A percentile compares a stretch with the other conserved stretches of the same genome.
phyloP scores from a whole-genome alignment of 2,888 invertebrate genomes.

The Drosophila yooni region DNA sequence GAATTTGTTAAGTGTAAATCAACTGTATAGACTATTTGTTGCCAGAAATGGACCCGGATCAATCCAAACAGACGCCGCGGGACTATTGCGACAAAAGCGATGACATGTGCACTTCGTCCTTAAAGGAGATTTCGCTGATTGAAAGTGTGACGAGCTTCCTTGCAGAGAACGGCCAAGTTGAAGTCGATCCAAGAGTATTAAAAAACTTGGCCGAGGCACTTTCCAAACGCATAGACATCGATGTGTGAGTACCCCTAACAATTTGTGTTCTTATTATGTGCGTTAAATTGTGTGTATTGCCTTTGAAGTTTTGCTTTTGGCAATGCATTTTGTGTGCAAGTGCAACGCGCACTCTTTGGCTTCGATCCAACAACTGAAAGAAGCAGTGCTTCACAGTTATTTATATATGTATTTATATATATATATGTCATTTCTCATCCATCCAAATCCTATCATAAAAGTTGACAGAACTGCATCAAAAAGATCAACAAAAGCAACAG shows the following conservation, averaged over 20 bases:
- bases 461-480: slow-evolving; percentile 25
- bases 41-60: slow-evolving; percentile 56
- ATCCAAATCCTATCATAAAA: slow-evolving; percentile 16
- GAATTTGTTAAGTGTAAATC: slow-evolving; percentile 1
- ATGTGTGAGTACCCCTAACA: slow-evolving; percentile 69
- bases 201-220: slow-evolving; percentile 77
- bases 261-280: slow-evolving; percentile 32
- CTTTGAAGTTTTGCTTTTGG: slow-evolving; percentile 51
- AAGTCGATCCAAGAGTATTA: slow-evolving; percentile 72
- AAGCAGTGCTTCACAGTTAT: slow-evolving; percentile 9
- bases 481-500: slow-evolving; percentile 30
- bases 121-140: slow-evolving; percentile 73
- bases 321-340: slow-evolving; percentile 51
- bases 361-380: slow-evolving; percentile 50
- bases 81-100: slow-evolving; percentile 52
- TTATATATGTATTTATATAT: slow-evolving; percentile 7
- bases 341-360: slow-evolving; percentile 55
- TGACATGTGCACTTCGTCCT: slow-evolving; percentile 62
- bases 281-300: slow-evolving; percentile 19
- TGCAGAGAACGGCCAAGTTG: slow-evolving; percentile 76
- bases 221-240: slow-evolving; percentile 67
- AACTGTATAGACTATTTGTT: background rate
- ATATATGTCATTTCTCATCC: slow-evolving; percentile 28
- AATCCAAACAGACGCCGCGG: slow-evolving; percentile 62
- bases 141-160: slow-evolving; percentile 81